Evolutionary conservation across 1,140 invertebrate species (phyloP), one percentile per base, ranked within the genome.

Genomic region (Drosophila kepulauana): DNA sequence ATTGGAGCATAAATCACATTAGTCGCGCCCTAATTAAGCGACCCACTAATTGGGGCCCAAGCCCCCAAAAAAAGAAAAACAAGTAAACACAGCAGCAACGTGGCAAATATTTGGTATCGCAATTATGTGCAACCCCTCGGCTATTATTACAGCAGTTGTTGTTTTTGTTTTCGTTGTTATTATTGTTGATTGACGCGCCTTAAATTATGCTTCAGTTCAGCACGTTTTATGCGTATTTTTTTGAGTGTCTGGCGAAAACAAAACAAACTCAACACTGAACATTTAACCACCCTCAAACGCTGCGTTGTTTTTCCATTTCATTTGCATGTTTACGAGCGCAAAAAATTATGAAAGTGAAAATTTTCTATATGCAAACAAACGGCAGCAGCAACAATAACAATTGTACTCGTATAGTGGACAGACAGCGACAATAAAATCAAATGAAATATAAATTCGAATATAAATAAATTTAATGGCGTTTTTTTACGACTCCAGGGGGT

Each of bases 261-360:
- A 61, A 49, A 51, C 33, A 61, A 49, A 25, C 35, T 3, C 8
- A 38, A 38, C 35, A 25, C 20, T 25, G 20, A 10, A 38, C 35
- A 38, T 10, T 10, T 28, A 51, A 59, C 25, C 33, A 7, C 30
- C 5, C 30, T 33, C 51, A 46, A 16, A 49, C 33, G 79, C 51
- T 38, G 46, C 58, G 79, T 79, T 16, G 59, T 64, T 70, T 82
- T 74, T 35, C 49, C 28, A 56, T 74, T 68, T 75, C 71, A 85
- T 86, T 86, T 81, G 76, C 84, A 80, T 79, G 87, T 81, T 81
- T 69, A 86, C 64, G 75, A 81, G 61, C 67, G 43, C 51, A 72
- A 79, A 74, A 25, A 78, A 75, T 84, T 79, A 75, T 90, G 86
- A 89, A 90, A 89, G 85, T 85, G 85, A 89, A 90, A 84, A 66